phyloP scores from a whole-genome alignment of 2,113 vertebrate genomes.

The Crotalus tigris region DNA sequence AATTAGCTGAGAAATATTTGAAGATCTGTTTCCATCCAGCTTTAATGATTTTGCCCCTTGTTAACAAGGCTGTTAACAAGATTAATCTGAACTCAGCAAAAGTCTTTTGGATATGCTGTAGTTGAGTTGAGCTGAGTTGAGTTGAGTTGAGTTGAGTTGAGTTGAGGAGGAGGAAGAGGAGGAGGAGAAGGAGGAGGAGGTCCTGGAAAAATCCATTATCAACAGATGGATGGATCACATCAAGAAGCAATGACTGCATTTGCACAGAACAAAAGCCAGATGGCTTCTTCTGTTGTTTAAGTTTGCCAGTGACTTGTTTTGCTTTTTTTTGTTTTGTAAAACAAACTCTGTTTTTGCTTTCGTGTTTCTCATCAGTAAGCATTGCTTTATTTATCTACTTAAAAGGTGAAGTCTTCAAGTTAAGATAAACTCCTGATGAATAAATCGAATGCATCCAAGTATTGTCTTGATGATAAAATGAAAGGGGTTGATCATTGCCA shows the following conservation, averaged over 20 bases:
- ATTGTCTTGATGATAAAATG: background rate
- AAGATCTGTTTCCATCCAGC: background rate
- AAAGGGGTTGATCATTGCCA: background rate
- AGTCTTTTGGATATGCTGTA: background rate
- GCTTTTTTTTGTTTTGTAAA: background rate
- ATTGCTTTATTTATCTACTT: background rate
- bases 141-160: background rate
- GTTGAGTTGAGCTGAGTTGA: background rate
- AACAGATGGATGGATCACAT: background rate
- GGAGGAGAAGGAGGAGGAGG: too few relatives aligned
- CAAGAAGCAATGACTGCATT: background rate
- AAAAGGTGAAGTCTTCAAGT: background rate
- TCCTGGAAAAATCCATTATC: background rate
- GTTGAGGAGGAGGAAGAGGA: too few relatives aligned
- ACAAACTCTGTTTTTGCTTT: background rate
- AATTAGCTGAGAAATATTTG: slow-evolving; percentile 67
- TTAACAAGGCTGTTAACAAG: slow-evolving; percentile 42
- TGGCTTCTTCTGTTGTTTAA: background rate
- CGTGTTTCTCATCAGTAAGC: background rate
- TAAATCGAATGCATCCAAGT: background rate
- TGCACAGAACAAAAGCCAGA: background rate
- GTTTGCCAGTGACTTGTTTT: background rate
- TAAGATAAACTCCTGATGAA: background rate
- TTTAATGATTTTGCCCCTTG: slow-evolving; percentile 28
- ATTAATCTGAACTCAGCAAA: slow-evolving; percentile 15